Evolutionary conservation across 2,888 invertebrate species (phyloP), one percentile per base, ranked within the genome.

Genomic region (Sphecodes monilicornis): DNA sequence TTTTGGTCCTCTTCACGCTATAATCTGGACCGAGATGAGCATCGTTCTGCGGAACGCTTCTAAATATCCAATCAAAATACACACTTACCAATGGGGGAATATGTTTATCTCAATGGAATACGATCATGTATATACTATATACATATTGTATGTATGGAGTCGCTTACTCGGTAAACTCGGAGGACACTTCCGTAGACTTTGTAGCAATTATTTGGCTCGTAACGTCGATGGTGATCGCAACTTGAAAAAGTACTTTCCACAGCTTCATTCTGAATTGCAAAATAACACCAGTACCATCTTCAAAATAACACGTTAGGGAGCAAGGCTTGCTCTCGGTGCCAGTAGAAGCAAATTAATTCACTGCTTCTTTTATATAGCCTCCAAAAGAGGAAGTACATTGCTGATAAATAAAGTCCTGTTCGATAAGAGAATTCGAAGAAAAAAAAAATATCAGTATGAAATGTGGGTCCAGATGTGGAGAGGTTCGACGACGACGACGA

Each of bases 301-400:
- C 43, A 43, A 57, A n/a, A 29, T 18, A 29, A 71, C 66, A n/a
- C 16, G 32, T 60, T 39, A 11, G 3, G n/a, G 54, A 54, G 22
- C 57, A 36, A 66, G 64, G 18, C 8, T 72, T 16, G 43, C 39
- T 54, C 43, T 75, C n/a, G n/a, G n/a, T n/a, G 29, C 8, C 26
- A 69, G 54, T 85, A 73, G 78, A 82, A 39, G n/a, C 18, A 11
- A 73, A 36, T 70, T 72, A 82, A 86, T 57, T 10, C 11, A 69
- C 29, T 81, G 68, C 57, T 75, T 69, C 83, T 84, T 82, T 86
- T 91, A 90, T 91, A 90, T 89, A 91, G 74, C 71, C 77, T 85
- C 78, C 32, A 77, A 75, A 89, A 92, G n/a, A n/a, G 93, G 93
- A 93, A 93, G 87, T 88, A 88, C 91, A 88, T 84, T 84, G 83